Evolutionary conservation across 2,888 invertebrate genomes (phyloP).

Genomic region (Ametastegia equiseti): DNA sequence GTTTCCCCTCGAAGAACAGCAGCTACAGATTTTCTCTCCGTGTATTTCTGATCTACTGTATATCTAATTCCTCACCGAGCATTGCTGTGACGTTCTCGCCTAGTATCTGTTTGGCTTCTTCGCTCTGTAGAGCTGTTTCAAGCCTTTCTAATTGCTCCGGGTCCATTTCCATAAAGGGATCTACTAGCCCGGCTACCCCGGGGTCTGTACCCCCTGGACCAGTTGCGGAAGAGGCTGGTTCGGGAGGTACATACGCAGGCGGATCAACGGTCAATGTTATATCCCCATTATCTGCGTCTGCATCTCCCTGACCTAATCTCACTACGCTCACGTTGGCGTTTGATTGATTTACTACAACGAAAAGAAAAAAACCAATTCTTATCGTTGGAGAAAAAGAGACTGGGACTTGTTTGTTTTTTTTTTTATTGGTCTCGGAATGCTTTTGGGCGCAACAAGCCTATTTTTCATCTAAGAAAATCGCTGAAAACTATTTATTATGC

Average conservation of each 20-base stretch:
- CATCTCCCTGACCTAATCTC: constrained; percentile 70
- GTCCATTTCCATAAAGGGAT: constrained; percentile 77
- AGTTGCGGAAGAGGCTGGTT: constrained; percentile 49
- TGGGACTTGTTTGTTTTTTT: not conserved
- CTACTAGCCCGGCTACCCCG: constrained; percentile 65
- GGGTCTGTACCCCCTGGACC: constrained; percentile 51
- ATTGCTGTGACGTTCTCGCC: constrained; percentile 76
- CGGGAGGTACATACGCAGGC: constrained; percentile 61
- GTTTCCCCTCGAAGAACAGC: no score
- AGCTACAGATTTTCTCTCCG: not conserved
- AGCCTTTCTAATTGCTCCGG: constrained; percentile 77
- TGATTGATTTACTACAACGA: constrained; percentile 71
- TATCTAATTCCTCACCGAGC: constrained; percentile 69
- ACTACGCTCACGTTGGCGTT: constrained; percentile 74
- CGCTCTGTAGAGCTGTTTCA: constrained; percentile 77
- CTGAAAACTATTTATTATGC: no score
- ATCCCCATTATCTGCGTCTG: constrained; percentile 63
- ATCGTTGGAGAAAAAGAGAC: no score
- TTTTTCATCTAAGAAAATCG: no score
- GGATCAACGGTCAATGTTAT: constrained; percentile 73
- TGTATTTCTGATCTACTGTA: not conserved
- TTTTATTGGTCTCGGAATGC: not conserved
- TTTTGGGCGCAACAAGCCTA: no score
- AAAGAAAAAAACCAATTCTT: not conserved
- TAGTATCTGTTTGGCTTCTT: constrained; percentile 78